A percentile compares a stretch with the other conserved stretches of the same genome.
These are phyloP conservation scores for Conus canariensis DNA, from an alignment of 2,888 invertebrate species.

Conservation along the genomic window DNA sequence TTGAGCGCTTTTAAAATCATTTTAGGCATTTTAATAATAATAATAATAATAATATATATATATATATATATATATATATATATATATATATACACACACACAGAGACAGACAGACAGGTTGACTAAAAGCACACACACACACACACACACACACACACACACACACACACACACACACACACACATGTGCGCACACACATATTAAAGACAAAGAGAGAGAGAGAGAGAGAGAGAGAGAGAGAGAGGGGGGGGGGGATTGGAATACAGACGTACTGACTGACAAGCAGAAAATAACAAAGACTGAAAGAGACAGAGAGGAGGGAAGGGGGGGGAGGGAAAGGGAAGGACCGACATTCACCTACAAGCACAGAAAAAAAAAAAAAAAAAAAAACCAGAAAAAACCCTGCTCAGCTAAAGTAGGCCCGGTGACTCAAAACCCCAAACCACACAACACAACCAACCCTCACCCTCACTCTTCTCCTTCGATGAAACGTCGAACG, in stretches of 20 bases:
- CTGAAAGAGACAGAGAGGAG: not conserved
- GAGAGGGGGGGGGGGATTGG: no score
- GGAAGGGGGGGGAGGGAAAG: no score
- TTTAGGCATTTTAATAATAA: no score
- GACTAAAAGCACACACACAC: no score
- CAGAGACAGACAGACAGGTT: not conserved
- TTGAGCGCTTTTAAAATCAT: no score
- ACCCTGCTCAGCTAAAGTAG: no score
- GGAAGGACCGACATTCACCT: no score
- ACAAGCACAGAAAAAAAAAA: no score
- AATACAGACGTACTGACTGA: not conserved
- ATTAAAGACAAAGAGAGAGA: not conserved
- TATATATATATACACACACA: no score
- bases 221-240: constrained; percentile 2
- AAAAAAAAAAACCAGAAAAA: no score
- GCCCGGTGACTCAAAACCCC: not conserved
- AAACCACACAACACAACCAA: not conserved
- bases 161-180: not conserved
- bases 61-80: no score
- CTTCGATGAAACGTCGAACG: constrained; percentile 2
- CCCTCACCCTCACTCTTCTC: constrained; percentile 18
- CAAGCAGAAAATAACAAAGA: not conserved
- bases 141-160: not conserved
- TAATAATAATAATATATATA: no score
- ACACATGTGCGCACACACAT: not conserved